phyloP scores from a whole-genome alignment of 2,113 vertebrate species.

The Micronisus gabar region DNA sequence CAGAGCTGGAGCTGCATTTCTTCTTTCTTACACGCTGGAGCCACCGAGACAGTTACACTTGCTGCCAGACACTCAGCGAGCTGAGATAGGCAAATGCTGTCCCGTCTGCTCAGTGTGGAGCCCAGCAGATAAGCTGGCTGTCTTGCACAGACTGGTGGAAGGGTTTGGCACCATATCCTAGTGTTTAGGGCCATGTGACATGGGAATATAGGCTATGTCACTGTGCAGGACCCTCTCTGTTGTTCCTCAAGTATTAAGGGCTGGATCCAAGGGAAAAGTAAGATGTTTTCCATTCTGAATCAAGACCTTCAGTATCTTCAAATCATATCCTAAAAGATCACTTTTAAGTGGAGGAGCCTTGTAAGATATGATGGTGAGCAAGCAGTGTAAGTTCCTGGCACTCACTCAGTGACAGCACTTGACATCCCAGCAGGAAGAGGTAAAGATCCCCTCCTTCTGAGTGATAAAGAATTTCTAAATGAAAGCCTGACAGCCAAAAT shows the following conservation, averaged over 20 bases:
- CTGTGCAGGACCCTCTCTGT: neutral
- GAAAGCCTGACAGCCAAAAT: neutral
- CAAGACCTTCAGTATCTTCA: neutral
- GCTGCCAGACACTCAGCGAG: slow-evolving; percentile 15
- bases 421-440: neutral
- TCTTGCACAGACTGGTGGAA: neutral
- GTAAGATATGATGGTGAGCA: accelerated
- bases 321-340: neutral
- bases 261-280: neutral
- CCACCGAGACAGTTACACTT: neutral
- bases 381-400: neutral
- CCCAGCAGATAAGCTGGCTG: neutral
- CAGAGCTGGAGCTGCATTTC: neutral
- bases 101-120: neutral
- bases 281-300: neutral
- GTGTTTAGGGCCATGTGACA: neutral
- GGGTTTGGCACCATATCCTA: neutral
- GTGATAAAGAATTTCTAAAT: neutral
- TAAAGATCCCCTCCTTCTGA: neutral
- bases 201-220: neutral
- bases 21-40: neutral
- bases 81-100: neutral
- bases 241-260: neutral
- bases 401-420: neutral
- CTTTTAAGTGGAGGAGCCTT: neutral